phyloP scores from a whole-genome alignment of 2,113 vertebrate species.

The Gulo gulo region DNA sequence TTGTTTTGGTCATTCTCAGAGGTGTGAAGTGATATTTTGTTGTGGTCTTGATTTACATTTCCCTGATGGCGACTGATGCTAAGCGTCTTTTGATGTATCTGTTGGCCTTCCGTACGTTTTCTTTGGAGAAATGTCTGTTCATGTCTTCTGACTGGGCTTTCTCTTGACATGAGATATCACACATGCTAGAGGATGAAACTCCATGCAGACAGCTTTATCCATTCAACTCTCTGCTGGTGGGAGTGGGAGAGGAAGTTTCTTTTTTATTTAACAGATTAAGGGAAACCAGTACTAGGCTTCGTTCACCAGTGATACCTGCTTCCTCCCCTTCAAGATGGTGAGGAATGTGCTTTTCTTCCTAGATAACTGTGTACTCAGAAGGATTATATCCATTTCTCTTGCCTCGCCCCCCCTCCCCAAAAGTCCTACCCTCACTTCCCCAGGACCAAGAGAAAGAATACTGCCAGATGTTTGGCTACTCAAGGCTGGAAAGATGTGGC shows the following conservation, averaged over 20 bases:
- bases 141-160: neutral
- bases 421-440: neutral
- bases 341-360: neutral
- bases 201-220: neutral
- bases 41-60: neutral
- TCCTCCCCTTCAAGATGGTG: neutral
- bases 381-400: neutral
- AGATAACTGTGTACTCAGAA: neutral
- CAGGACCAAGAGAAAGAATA: neutral
- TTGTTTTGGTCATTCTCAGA: neutral
- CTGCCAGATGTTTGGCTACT: neutral
- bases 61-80: neutral
- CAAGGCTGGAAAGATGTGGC: neutral
- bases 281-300: neutral
- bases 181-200: neutral
- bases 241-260: neutral
- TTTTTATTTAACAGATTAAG: neutral
- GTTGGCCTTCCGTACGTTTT: neutral
- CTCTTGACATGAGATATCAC: neutral
- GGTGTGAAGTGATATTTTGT: neutral
- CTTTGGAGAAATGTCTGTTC: neutral
- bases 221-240: neutral
- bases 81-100: neutral
- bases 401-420: accelerated
- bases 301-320: neutral